A percentile compares a stretch with the other conserved stretches of the same genome.
These are phyloP conservation scores for Oncopeltus fasciatus DNA, from an alignment of 1,140 invertebrate species.

Conservation along the genomic window DNA sequence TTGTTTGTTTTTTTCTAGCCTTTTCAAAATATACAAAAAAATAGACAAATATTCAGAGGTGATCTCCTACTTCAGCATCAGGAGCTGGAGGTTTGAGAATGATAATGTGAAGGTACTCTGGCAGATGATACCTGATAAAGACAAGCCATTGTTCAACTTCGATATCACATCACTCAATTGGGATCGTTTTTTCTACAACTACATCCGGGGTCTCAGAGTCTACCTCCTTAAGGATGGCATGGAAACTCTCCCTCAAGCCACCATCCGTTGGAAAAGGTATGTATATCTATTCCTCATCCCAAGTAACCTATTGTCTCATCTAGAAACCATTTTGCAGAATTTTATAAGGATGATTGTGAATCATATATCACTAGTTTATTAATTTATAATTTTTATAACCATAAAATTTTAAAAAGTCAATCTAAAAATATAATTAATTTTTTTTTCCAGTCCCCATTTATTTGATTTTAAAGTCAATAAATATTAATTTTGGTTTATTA, in stretches of 20 bases:
- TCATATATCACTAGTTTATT: too few relatives aligned
- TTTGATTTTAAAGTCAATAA: too few relatives aligned
- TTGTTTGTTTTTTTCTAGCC: conserved; percentile 36
- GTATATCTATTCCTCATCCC: too few relatives aligned
- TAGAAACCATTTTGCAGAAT: too few relatives aligned
- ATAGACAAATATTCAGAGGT: conserved; percentile 52
- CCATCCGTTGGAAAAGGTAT: conserved; percentile 23
- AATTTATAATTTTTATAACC: too few relatives aligned
- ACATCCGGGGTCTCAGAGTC: conserved; percentile 40
- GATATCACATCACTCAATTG: conserved; percentile 48
- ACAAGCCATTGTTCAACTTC: conserved; percentile 48
- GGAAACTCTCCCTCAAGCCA: conserved; percentile 30
- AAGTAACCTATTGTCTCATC: too few relatives aligned
- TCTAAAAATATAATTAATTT: too few relatives aligned
- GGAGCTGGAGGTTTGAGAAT: conserved; percentile 55
- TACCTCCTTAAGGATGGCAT: conserved; percentile 48
- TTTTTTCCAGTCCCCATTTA: too few relatives aligned
- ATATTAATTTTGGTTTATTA: too few relatives aligned
- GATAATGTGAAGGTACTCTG: conserved; percentile 47
- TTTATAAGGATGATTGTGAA: too few relatives aligned
- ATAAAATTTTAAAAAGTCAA: too few relatives aligned
- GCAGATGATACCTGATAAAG: conserved; percentile 40
- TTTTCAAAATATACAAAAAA: conserved; percentile 55
- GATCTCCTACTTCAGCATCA: conserved; percentile 52
- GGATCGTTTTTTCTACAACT: conserved; percentile 40